phyloP scores from a whole-genome alignment of 2,888 invertebrate genomes.

The Papilio demoleus region DNA sequence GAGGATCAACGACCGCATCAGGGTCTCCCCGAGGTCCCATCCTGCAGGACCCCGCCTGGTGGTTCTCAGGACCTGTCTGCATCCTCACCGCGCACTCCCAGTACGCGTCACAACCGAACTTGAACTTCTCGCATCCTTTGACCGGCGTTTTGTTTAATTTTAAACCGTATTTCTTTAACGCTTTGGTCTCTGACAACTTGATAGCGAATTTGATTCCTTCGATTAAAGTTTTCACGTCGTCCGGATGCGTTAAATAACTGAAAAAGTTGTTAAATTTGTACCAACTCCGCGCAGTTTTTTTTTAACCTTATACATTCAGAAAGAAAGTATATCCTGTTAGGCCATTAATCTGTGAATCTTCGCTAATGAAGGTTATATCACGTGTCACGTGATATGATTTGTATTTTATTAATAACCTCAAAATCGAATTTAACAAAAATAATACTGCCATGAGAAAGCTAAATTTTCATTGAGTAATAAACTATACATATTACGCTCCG shows the following conservation, averaged over 20 bases:
- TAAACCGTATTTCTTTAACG: conserved; percentile 86
- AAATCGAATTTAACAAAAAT: no score
- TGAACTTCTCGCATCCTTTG: conserved; percentile 88
- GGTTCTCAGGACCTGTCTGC: conserved; percentile 91
- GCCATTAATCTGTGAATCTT: no score
- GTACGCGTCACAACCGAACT: conserved; percentile 89
- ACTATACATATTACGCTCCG: no score
- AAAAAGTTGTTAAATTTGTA: conserved; percentile 30
- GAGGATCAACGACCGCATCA: conserved; percentile 88
- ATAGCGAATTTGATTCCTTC: conserved; percentile 93
- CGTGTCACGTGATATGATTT: no score
- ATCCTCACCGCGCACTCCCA: conserved; percentile 91
- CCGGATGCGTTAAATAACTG: conserved; percentile 88
- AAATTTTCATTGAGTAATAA: no score
- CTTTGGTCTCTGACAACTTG: conserved; percentile 87
- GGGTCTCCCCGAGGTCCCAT: conserved; percentile 91
- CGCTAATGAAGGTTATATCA: no score
- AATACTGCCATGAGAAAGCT: no score
- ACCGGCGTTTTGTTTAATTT: conserved; percentile 88
- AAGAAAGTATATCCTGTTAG: no score
- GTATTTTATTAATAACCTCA: no score
- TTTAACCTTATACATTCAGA: no score
- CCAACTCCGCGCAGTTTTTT: no score
- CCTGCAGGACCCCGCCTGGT: conserved; percentile 91
- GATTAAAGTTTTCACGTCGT: conserved; percentile 90